Base-by-base conservation (phyloP, 92 coral and sea anemone species). In the Heliopora coerulea region DNA sequence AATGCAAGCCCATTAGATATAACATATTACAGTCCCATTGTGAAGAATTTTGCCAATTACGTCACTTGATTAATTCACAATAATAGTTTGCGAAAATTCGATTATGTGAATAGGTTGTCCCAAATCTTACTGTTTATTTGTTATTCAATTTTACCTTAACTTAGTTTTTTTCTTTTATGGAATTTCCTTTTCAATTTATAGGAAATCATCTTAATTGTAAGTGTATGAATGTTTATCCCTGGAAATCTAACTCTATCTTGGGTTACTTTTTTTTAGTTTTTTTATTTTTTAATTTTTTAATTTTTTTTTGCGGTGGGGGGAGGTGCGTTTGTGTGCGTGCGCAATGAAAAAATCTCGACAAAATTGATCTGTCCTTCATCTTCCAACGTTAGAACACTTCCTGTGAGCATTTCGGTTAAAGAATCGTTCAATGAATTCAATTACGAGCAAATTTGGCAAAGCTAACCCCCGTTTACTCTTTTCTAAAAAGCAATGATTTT, bases 1-100 rank as follows among this genome's bases (percentile, higher is more conserved):
- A 63, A 63, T 63, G 35, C 50, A 63, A 34, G 29, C 50, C 70
- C 50, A 63, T 63, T 63, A 63, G 70, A 63, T 63, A 1, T 23
- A 34, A 63, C 15, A 37, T 63, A 63, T 63, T 63, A 34, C 41
- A 19, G 23, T 3, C 12, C 49, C 6, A 37, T 63, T 63, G 44
- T 37, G 12, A 25, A 34, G 49, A 63, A 41, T 34, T 23, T 66
- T 27, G 7, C 37, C 73, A 66, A 66, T 66, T 44, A 66, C 25
- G 2, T 32, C 13, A 23, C 40, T 62, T 62, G 68, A 62, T 59
- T 59, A 28, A 8, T 25, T 10, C 65, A 59, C 65, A 59, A 59
- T 59, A 59, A 59, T 34, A 44, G 29, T 49, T n/a, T 24, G 49
- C 44, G 39, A 30, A 59, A 59, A 62, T 62, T 62, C 44, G 68